phyloP scores from a whole-genome alignment of 2,113 vertebrate genomes.

The Erythrocercus mccallii region DNA sequence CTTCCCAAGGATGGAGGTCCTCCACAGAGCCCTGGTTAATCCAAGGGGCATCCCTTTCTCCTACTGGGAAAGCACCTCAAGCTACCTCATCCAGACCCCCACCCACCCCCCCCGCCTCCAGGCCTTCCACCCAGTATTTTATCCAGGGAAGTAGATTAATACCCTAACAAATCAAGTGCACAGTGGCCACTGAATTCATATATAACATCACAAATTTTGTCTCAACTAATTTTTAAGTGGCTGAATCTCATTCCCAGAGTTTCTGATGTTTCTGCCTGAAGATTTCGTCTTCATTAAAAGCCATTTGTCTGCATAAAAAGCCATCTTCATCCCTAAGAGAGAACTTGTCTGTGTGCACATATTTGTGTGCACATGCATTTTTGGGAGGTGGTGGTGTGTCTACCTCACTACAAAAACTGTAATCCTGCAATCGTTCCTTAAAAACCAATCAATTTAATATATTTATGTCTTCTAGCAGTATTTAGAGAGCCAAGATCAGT shows the following conservation, averaged over 20 bases:
- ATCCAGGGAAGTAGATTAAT: not conserved
- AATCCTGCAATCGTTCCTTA: not conserved
- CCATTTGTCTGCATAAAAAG: not conserved
- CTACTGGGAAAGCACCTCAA: accelerated
- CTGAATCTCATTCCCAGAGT: not conserved
- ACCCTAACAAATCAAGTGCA: not conserved
- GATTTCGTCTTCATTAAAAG: not conserved
- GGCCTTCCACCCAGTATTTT: not conserved
- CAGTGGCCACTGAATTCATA: not conserved
- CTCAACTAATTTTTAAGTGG: not conserved
- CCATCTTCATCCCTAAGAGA: not conserved
- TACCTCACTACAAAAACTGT: not conserved
- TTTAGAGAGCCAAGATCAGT: not conserved
- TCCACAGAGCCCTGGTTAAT: not conserved
- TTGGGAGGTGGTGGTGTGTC: not conserved
- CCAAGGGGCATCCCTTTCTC: not conserved
- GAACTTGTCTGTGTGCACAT: not conserved
- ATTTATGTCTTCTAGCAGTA: not conserved
- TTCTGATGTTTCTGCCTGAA: not conserved
- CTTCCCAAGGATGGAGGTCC: not conserved
- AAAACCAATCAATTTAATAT: not conserved
- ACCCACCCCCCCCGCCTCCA: too few species aligned
- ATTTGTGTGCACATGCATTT: not conserved
- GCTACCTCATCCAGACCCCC: not conserved
- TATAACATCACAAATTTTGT: not conserved